phyloP scores from a whole-genome alignment of 2,797 vertebrate species.

The Eutrigla gurnardus region DNA sequence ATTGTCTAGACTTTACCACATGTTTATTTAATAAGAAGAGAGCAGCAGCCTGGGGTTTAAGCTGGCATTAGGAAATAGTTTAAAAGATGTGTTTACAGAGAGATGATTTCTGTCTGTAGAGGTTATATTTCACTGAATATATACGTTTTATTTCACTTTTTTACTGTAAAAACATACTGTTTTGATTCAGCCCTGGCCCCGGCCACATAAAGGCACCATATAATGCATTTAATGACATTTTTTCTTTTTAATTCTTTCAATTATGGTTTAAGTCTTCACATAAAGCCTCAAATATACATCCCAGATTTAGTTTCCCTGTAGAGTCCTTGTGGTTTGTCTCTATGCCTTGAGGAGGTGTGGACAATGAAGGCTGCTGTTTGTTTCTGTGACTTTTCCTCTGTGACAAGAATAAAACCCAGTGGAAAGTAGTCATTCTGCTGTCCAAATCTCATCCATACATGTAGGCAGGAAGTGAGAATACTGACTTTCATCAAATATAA shows the following conservation, averaged over 20 bases:
- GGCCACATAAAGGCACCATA: not conserved
- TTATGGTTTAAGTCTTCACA: conserved; percentile 24
- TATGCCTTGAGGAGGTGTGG: not conserved
- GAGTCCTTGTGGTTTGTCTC: conserved; percentile 18
- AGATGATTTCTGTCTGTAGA: not conserved
- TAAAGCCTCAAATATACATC: conserved; percentile 12
- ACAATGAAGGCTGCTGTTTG: conserved; percentile 30
- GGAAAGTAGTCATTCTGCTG: not conserved
- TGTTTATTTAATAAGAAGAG: conserved; percentile 37
- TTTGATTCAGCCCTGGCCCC: not conserved
- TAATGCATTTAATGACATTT: conserved; percentile 3
- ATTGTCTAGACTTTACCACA: conserved; percentile 47
- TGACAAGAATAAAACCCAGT: not conserved
- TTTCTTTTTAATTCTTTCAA: conserved; percentile 24
- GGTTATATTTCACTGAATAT: conserved; percentile 16
- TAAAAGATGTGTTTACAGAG: conserved; percentile 8
- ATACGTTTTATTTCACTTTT: not conserved
- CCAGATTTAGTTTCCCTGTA: conserved; percentile 16
- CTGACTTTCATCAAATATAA: not conserved
- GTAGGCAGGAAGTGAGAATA: not conserved
- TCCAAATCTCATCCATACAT: not conserved
- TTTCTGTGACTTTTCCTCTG: not conserved
- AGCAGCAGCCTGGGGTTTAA: conserved; percentile 16
- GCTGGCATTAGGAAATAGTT: conserved; percentile 15
- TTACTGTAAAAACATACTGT: not conserved